These are phyloP conservation scores for Euclidia mi DNA, from an alignment of 2,888 invertebrate species.

Conservation along the genomic window DNA sequence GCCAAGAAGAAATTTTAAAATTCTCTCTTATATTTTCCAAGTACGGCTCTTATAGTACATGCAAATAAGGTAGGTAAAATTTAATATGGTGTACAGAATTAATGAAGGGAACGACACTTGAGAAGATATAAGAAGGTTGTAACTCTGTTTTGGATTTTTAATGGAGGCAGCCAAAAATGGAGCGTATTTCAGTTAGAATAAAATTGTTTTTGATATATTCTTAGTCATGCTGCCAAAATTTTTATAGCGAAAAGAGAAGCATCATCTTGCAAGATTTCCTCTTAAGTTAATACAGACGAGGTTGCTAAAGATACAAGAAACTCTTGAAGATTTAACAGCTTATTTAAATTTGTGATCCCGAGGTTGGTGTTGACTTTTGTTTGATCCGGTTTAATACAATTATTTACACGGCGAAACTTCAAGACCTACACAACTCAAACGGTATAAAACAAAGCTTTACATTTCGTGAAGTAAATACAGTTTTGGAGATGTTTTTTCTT, in stretches of 20 bases:
- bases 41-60: conserved; percentile 39
- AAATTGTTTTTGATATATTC: conserved; percentile 7
- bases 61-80: conserved; percentile 60
- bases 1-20: conserved; percentile 52
- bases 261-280: background rate
- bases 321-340: conserved; percentile 4
- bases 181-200: conserved; percentile 23
- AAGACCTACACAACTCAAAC: background rate
- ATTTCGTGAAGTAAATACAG: too few relatives aligned
- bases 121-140: conserved; percentile 31
- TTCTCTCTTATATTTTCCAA: conserved; percentile 46
- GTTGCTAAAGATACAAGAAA: conserved; percentile 4
- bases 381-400: conserved; percentile 5
- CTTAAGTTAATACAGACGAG: background rate
- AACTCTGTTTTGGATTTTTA: conserved; percentile 48
- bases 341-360: conserved; percentile 16
- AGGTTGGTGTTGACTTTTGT: background rate
- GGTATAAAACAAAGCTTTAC: too few relatives aligned
- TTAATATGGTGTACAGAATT: conserved; percentile 59
- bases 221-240: too few relatives aligned
- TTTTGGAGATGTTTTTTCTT: too few relatives aligned
- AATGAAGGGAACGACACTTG: conserved; percentile 41
- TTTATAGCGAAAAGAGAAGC: too few relatives aligned
- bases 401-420: background rate
- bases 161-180: conserved; percentile 24